These are phyloP conservation scores for Synanthedon myopaeformis DNA, from an alignment of 2,888 invertebrate species.

Conservation along the genomic window DNA sequence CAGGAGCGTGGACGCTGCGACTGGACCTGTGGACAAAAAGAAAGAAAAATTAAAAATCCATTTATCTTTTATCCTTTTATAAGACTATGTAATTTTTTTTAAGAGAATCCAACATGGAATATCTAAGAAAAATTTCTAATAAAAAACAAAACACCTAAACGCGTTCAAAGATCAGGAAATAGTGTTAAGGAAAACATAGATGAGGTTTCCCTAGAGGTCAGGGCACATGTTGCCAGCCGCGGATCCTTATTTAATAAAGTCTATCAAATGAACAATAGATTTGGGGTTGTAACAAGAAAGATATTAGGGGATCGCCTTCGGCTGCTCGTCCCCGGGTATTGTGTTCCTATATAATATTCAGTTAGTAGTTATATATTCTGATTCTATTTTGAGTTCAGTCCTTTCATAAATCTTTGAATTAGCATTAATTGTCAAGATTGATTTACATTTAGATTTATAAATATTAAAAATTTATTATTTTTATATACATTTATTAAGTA, in stretches of 20 bases:
- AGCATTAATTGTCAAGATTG: too few relatives aligned
- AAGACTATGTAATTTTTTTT: too few relatives aligned
- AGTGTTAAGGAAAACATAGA: not conserved
- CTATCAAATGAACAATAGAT: constrained; percentile 53
- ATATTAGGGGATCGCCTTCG: constrained; percentile 3
- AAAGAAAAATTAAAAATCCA: not conserved
- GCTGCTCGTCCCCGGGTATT: not conserved
- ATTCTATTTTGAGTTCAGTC: too few relatives aligned
- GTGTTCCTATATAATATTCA: not conserved
- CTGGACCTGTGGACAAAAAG: constrained; percentile 34
- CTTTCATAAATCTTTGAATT: too few relatives aligned
- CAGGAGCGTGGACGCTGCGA: constrained; percentile 31
- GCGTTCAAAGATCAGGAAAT: not conserved
- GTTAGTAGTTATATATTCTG: too few relatives aligned
- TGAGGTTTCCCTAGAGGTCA: constrained; percentile 7
- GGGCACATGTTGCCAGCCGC: constrained; percentile 25
- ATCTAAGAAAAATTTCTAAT: not conserved
- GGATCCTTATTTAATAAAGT: constrained; percentile 25
- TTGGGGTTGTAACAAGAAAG: constrained; percentile 24
- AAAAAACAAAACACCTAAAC: not conserved
- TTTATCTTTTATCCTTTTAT: not conserved
- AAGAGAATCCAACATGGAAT: too few relatives aligned
- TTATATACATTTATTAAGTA: too few relatives aligned
- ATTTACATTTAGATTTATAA: too few relatives aligned
- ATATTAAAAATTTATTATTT: too few relatives aligned